Percentiles rank a stretch among this genome's conserved stretches.
These are phyloP conservation scores for Andinoacara biseriatus DNA, from an alignment of 2,113 vertebrate species.

Conservation along the genomic window DNA sequence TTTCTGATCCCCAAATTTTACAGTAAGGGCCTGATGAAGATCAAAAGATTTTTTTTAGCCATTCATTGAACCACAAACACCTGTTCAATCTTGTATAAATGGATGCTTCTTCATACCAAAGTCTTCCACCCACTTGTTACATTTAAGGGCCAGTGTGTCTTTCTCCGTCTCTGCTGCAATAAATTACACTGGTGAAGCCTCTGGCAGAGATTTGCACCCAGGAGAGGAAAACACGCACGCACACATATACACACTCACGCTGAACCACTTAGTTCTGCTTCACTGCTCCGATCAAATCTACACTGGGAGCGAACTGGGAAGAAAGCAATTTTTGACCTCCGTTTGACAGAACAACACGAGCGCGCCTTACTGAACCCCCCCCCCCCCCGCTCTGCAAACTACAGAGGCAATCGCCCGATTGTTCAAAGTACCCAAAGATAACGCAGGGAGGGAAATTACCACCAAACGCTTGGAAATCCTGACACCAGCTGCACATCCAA, in stretches of 20 bases:
- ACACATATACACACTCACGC: background rate
- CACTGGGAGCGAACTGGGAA: conserved; percentile 23
- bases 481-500: conserved; percentile 13
- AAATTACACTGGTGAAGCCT: conserved; percentile 48
- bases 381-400: background rate
- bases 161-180: conserved; percentile 32
- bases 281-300: conserved; percentile 45
- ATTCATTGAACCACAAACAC: background rate
- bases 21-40: background rate
- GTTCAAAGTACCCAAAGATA: background rate
- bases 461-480: conserved; percentile 7
- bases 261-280: conserved; percentile 33
- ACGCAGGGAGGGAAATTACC: conserved; percentile 18
- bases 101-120: background rate
- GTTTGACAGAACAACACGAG: conserved; percentile 40
- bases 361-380: background rate
- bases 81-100: background rate
- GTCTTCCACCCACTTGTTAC: conserved; percentile 9
- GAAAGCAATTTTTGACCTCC: conserved; percentile 42
- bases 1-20: background rate
- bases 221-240: conserved; percentile 12
- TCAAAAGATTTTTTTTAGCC: background rate
- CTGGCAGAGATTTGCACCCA: conserved; percentile 18
- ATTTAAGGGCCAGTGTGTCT: conserved; percentile 10
- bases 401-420: background rate